Percentiles rank a stretch among this genome's conserved stretches.
phyloP scores from a whole-genome alignment of 2,113 vertebrate species.

The Glareola pratincola region DNA sequence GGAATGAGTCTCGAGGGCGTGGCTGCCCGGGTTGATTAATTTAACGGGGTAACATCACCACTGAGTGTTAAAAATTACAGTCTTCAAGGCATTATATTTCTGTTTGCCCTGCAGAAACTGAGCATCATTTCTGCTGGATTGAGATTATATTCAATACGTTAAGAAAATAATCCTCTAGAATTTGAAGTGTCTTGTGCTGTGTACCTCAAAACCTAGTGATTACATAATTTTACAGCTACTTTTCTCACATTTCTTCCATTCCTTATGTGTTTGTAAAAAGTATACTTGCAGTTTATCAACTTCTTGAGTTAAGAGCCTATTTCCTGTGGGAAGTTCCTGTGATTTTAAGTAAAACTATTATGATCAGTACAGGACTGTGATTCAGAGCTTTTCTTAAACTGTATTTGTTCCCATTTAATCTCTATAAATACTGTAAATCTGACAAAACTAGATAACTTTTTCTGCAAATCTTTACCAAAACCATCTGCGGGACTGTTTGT shows the following conservation, averaged over 20 bases:
- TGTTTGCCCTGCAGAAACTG: not conserved
- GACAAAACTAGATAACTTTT: not conserved
- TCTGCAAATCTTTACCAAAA: not conserved
- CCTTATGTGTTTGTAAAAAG: not conserved
- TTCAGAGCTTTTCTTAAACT: not conserved
- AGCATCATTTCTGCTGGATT: not conserved
- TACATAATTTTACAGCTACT: not conserved
- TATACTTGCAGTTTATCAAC: not conserved
- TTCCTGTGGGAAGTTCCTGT: not conserved
- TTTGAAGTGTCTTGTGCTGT: not conserved
- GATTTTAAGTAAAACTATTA: not conserved
- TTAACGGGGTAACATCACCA: not conserved
- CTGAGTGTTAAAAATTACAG: not conserved
- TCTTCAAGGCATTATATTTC: not conserved
- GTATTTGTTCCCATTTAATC: not conserved
- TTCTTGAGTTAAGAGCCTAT: not conserved
- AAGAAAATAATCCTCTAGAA: not conserved
- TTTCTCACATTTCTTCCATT: not conserved
- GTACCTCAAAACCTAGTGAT: not conserved
- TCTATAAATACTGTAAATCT: not conserved
- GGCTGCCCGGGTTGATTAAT: not conserved
- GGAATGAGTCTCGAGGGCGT: conserved; percentile 4
- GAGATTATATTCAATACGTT: not conserved
- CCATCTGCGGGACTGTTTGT: not conserved
- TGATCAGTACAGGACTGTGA: not conserved